These are phyloP conservation scores for Echeneis naucrates DNA, from an alignment of 2,797 vertebrate species.

Conservation along the genomic window DNA sequence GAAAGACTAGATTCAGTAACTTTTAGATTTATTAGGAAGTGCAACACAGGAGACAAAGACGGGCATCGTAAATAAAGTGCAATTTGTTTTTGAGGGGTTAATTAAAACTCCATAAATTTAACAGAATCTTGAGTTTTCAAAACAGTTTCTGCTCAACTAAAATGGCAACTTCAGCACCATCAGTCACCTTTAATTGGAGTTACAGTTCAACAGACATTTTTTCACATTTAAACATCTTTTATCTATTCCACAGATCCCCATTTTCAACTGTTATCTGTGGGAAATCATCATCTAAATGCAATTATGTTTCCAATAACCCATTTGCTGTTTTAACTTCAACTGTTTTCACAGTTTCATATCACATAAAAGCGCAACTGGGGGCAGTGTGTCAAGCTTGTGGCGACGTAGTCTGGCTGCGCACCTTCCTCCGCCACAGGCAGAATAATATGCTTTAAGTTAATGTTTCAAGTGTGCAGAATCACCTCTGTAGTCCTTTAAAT, in stretches of 20 bases:
- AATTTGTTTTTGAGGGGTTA: conserved; percentile 7
- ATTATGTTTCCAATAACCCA: not conserved
- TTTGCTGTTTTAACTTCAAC: not conserved
- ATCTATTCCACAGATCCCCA: not conserved
- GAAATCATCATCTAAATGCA: not conserved
- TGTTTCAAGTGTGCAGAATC: not conserved
- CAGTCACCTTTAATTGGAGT: not conserved
- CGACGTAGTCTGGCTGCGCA: not conserved
- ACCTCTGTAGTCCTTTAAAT: not conserved
- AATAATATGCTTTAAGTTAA: not conserved
- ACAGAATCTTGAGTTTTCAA: not conserved
- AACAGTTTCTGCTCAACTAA: not conserved
- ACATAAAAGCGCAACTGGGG: not conserved
- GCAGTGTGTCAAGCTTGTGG: not conserved
- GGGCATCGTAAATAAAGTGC: conserved; percentile 26
- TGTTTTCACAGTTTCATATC: not conserved
- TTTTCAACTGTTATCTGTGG: not conserved
- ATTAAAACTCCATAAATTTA: conserved; percentile 11
- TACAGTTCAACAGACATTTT: not conserved
- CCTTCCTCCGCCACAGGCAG: not conserved
- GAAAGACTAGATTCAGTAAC: not conserved
- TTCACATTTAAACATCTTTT: not conserved
- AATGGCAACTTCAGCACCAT: not conserved
- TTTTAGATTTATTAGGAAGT: conserved; percentile 24
- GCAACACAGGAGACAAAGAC: conserved; percentile 4